Evolutionary conservation across 2,888 invertebrate species (phyloP), one percentile per base, ranked within the genome.

Genomic region (Euplagia quadripunctaria): DNA sequence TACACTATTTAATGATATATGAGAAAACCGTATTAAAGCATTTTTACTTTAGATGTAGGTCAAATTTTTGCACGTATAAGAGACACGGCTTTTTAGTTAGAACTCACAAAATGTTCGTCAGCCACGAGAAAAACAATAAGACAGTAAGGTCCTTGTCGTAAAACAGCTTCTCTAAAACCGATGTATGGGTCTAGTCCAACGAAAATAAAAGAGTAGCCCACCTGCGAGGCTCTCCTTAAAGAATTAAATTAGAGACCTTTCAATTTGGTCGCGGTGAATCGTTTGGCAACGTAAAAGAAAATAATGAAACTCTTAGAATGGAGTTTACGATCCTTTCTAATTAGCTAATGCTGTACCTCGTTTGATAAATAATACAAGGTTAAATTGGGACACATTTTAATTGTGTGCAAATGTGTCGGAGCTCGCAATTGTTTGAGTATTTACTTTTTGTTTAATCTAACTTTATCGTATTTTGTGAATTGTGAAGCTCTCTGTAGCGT

Each of bases 271-370:
- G 74, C 70, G 80, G 74, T 73, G 83, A 81, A 77, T 81, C 73
- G 77, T 74, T 73, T 77, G 73, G 70, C 74, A 75, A 68, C 76
- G 80, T 80, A 81, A 85, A 85, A 86, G 82, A 87, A 87, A 86
- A 88, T 85, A 86, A 87, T 87, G 82, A 87, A 86, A 82, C 85
- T 84, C 85, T 86, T 87, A 82, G 84, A 80, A 78, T 77, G 74
- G 75, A 78, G 79, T 76, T 80, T 82, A 85, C 81, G 80, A 78
- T 74, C 77, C 79, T 79, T 81, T 83, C 83, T 85, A 87, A 89
- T 89, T 89, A 86, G 84, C 81, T 80, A 84, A 82, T 84, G 82
- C 68, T 82, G 84, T 83, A 80, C 79, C 75, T 76, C 75, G 79
- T 82, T 76, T 79, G 81, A 76, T 82, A 79, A 80, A 80, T 82